Percentiles rank a stretch among this genome's conserved stretches.
Evolutionary conservation across 1,140 invertebrate species (phyloP).

Genomic region (Aphaenogaster ashmeadi): DNA sequence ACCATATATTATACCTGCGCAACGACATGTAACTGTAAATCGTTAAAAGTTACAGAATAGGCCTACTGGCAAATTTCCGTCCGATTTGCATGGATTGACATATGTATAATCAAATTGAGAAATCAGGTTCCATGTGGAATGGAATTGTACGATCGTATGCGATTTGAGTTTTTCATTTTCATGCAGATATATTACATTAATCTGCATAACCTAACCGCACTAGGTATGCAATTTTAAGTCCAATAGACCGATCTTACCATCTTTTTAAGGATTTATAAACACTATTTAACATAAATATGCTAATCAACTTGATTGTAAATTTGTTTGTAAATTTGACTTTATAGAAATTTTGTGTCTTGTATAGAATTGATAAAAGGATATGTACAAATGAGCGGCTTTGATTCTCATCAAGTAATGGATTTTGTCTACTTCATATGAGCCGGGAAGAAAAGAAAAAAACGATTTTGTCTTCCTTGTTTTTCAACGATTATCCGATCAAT

Average conservation of each 20-base stretch:
- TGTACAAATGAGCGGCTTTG: slow-evolving; percentile 76
- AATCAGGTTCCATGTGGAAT: background rate
- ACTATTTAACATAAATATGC: background rate
- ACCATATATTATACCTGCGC: too few species aligned
- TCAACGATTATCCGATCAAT: slow-evolving; percentile 54
- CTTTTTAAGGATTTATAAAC: background rate
- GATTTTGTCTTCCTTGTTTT: slow-evolving; percentile 32
- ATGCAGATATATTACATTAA: background rate
- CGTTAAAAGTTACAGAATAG: too few species aligned
- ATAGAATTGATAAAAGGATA: slow-evolving; percentile 31
- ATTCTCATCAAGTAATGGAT: slow-evolving; percentile 78
- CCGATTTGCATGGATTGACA: background rate
- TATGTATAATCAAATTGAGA: background rate
- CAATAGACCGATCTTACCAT: background rate
- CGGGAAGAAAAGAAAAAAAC: too few species aligned
- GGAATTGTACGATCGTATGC: background rate
- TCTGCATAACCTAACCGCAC: too few species aligned
- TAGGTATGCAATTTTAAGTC: background rate
- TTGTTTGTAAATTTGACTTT: background rate
- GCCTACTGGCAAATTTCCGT: background rate
- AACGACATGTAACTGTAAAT: too few species aligned
- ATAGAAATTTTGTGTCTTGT: background rate
- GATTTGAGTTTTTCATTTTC: background rate
- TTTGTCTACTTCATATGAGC: slow-evolving; percentile 45
- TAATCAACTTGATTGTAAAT: background rate